Evolutionary conservation across 2,113 vertebrate species (phyloP).

Genomic region (Prochilodus magdalenae): DNA sequence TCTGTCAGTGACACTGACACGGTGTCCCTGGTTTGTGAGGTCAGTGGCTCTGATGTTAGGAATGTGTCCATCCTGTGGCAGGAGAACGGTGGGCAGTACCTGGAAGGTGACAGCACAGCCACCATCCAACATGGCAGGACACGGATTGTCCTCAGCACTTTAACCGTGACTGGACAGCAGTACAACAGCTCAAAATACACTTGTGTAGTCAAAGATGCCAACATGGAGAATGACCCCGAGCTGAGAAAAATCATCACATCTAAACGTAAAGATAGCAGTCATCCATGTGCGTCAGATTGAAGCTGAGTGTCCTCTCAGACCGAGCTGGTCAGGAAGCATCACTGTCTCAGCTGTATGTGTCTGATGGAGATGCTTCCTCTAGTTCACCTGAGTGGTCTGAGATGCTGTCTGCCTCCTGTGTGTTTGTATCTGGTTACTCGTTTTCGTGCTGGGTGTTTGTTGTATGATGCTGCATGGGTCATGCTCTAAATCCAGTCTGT

Average conservation of each 20-base stretch:
- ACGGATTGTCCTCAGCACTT: conserved; percentile 13
- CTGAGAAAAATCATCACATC: background rate
- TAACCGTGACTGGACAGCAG: background rate
- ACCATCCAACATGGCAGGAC: background rate
- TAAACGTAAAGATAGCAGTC: conserved; percentile 4
- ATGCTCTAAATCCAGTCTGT: too few relatives aligned
- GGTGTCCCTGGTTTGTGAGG: conserved; percentile 35
- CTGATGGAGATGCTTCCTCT: too few relatives aligned
- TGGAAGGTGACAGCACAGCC: background rate
- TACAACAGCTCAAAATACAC: background rate
- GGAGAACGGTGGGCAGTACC: background rate
- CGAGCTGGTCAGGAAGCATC: too few relatives aligned
- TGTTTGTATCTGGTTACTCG: too few relatives aligned
- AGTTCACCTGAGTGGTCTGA: too few relatives aligned
- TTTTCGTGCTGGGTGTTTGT: too few relatives aligned
- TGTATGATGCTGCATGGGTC: too few relatives aligned
- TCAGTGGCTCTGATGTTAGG: background rate
- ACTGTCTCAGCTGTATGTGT: too few relatives aligned
- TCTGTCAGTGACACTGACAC: fast-evolving
- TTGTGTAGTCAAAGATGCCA: background rate
- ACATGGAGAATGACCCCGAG: too few relatives aligned
- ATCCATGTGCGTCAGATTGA: background rate
- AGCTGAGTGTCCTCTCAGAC: too few relatives aligned
- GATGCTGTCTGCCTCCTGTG: too few relatives aligned
- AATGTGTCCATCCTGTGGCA: conserved; percentile 39